Evolutionary conservation across 2,113 vertebrate species (phyloP).

Genomic region (Lagopus leucura): DNA sequence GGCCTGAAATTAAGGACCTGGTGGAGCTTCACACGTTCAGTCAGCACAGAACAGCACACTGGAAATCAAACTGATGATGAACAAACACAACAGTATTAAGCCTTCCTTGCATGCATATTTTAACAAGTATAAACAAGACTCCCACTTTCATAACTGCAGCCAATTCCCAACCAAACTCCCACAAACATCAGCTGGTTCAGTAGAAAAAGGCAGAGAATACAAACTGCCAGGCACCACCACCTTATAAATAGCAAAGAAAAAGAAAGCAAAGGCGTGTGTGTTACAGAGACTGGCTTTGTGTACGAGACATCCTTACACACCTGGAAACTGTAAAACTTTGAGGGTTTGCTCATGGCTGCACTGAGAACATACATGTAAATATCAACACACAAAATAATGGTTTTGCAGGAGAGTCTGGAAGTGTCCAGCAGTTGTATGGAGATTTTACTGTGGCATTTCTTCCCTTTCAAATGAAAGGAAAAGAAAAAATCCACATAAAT

Average conservation of each 20-base stretch:
- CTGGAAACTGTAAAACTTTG: not conserved
- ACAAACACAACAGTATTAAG: slow-evolving; percentile 17
- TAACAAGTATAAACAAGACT: slow-evolving; percentile 38
- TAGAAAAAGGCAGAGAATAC: not conserved
- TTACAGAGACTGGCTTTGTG: not conserved
- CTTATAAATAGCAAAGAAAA: not conserved
- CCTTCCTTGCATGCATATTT: slow-evolving; percentile 26
- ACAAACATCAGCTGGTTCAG: slow-evolving; percentile 16
- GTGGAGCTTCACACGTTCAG: not conserved
- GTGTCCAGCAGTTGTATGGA: not conserved
- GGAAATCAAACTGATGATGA: slow-evolving; percentile 25
- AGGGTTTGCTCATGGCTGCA: not conserved
- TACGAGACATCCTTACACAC: not conserved
- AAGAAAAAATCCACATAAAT: not conserved
- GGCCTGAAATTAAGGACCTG: not conserved
- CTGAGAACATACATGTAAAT: not conserved
- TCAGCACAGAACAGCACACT: not conserved
- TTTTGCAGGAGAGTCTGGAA: not conserved
- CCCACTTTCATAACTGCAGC: slow-evolving; percentile 21
- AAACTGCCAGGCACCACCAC: not conserved
- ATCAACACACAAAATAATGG: not conserved
- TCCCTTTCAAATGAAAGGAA: not conserved
- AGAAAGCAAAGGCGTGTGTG: not conserved
- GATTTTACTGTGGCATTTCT: not conserved
- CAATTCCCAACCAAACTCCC: not conserved